Percentiles rank a stretch among this genome's conserved stretches.
These are phyloP conservation scores for Pachyramphus minor DNA, from an alignment of 2,113 vertebrate genomes.

Conservation along the genomic window DNA sequence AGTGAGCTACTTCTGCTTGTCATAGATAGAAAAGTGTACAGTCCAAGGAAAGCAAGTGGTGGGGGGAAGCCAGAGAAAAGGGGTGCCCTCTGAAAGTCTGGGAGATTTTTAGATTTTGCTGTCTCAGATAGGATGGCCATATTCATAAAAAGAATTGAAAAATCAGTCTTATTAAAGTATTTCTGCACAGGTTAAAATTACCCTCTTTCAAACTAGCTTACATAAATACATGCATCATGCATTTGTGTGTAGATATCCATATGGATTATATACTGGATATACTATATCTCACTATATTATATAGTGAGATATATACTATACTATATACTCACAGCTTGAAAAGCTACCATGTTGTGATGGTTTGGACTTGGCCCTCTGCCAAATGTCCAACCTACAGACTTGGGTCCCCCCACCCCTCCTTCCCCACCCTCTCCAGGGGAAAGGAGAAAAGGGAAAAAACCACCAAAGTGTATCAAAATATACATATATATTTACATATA, in stretches of 20 bases:
- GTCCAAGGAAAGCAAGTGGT: not conserved
- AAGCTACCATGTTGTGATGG: not conserved
- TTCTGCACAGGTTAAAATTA: not conserved
- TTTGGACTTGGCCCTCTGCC: no score
- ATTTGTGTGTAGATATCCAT: no score
- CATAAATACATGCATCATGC: not conserved
- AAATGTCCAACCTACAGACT: no score
- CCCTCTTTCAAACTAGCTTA: not conserved
- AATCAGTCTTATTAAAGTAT: not conserved
- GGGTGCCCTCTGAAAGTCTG: not conserved
- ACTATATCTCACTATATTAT: no score
- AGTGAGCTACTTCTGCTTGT: not conserved
- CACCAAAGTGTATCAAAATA: no score
- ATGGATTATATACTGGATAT: not conserved
- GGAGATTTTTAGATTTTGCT: not conserved
- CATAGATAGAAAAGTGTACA: no score
- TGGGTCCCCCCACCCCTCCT: no score
- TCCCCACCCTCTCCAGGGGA: no score
- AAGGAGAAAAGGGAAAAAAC: no score
- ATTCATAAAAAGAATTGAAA: not conserved
- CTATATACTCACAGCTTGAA: not conserved
- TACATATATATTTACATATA: no score
- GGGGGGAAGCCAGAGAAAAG: not conserved
- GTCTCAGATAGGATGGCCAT: not conserved
- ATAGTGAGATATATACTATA: no score